phyloP scores from a whole-genome alignment of 2,797 vertebrate genomes.

The Neopelma chrysocephalum region DNA sequence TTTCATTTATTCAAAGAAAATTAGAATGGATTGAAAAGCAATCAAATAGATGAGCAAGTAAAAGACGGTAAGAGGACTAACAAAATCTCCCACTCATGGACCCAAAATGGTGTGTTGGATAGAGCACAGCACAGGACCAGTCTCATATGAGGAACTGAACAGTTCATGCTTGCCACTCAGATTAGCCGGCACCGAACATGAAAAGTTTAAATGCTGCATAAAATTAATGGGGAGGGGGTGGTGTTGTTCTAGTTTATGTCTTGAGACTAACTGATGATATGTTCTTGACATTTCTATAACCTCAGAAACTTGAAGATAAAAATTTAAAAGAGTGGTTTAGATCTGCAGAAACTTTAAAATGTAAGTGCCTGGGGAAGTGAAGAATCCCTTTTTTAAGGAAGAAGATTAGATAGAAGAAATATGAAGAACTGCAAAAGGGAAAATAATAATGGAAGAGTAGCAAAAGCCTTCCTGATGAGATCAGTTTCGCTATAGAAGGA shows the following conservation, averaged over 20 bases:
- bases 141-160: background rate
- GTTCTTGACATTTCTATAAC: background rate
- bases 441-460: conserved; percentile 16
- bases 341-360: background rate
- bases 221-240: background rate
- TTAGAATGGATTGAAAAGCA: background rate
- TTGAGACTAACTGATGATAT: conserved; percentile 10
- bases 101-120: background rate
- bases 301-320: conserved; percentile 7
- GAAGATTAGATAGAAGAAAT: conserved; percentile 10
- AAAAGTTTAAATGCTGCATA: conserved; percentile 7
- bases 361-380: conserved; percentile 1
- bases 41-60: background rate
- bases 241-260: background rate
- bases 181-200: background rate
- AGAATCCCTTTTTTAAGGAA: conserved; percentile 36
- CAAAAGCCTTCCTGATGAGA: background rate
- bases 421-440: conserved; percentile 4
- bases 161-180: background rate
- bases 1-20: background rate
- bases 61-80: background rate
- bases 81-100: background rate
- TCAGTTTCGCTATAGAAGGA: background rate
- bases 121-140: background rate
- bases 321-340: conserved; percentile 9